Evolutionary conservation across 2,797 vertebrate genomes (phyloP), one percentile per base, ranked within the genome.

Genomic region (Onychomys arenicola): DNA sequence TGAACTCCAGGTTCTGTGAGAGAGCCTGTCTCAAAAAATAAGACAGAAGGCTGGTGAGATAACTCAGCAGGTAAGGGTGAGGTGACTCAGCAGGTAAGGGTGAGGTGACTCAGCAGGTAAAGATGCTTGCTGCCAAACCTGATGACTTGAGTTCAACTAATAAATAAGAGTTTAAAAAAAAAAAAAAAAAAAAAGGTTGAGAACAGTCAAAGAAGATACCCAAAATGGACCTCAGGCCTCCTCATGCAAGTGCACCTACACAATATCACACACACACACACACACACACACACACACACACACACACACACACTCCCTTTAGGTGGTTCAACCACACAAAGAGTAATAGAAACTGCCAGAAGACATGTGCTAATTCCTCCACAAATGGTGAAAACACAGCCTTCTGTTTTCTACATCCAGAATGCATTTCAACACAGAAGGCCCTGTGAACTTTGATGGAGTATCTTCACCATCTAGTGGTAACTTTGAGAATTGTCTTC

Each of bases 381-480:
- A 2, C 63, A 85, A 82, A 93, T 49, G 23, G 63, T 80, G 86
- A 84, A 91, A 85, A 77, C 57, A 93, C 32, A 71, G 37, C 29
- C 69, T 43, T 17, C 49, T 91, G 63, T 78, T 78, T 65, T 85
- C 85, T 40, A 52, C 13, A 34, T 19, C 34, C 82, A 80, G 78
- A 86, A 81, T 32, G 59, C 43, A 55, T 89, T 73, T 37, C 4
- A 57, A 67, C 37, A 4, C 16, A 40, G 67, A 5, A 27, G 0
- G 0, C 0, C 21, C 19, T 0, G 0, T n/a, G 34, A 40, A 43
- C 17, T 67, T 77, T 3, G 0, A 59, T 80, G 63, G 93, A 80
- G 88, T 52, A 29, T 9, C 63, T 71, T 71, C 9, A 32, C 93
- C 93, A 85, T 71, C 93, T 94, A 55, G 81, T 80, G 93, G 73